phyloP scores from a whole-genome alignment of 1,140 invertebrate species.

The Frieseomelitta varia region DNA sequence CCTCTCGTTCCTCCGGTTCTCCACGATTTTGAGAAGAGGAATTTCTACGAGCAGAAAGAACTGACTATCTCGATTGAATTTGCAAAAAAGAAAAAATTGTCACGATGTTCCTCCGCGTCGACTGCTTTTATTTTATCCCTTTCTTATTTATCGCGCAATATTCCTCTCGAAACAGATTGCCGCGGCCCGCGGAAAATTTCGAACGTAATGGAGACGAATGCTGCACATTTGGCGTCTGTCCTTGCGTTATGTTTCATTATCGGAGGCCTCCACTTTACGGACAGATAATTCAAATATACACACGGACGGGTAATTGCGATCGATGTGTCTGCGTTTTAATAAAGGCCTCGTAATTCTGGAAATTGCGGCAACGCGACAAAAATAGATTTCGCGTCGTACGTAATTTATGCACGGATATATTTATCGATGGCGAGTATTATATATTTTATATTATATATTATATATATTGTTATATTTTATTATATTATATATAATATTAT shows the following conservation, averaged over 20 bases:
- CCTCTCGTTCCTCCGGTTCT: conserved; percentile 5
- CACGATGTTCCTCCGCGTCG: not conserved
- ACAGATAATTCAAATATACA: too few relatives aligned
- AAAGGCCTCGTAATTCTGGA: too few relatives aligned
- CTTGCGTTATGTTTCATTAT: conserved; percentile 1
- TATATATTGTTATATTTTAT: too few relatives aligned
- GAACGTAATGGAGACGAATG: conserved; percentile 38
- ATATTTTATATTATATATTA: too few relatives aligned
- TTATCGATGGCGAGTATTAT: too few relatives aligned
- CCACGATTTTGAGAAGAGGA: not conserved
- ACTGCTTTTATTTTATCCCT: not conserved
- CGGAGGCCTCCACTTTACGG: too few relatives aligned
- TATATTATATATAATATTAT: too few relatives aligned
- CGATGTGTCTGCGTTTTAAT: too few relatives aligned
- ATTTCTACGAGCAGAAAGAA: not conserved
- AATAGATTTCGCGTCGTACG: too few relatives aligned
- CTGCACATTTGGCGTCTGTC: not conserved
- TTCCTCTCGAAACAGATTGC: not conserved
- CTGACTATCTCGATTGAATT: not conserved
- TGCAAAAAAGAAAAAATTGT: not conserved
- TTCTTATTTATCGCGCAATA: conserved; percentile 10
- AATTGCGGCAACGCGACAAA: too few relatives aligned
- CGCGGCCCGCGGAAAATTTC: conserved; percentile 23
- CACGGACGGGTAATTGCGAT: too few relatives aligned
- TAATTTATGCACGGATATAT: too few relatives aligned